A percentile compares a stretch with the other conserved stretches of the same genome.
phyloP scores from a whole-genome alignment of 2,888 invertebrate genomes.

The Sarcophaga caerulescens region DNA sequence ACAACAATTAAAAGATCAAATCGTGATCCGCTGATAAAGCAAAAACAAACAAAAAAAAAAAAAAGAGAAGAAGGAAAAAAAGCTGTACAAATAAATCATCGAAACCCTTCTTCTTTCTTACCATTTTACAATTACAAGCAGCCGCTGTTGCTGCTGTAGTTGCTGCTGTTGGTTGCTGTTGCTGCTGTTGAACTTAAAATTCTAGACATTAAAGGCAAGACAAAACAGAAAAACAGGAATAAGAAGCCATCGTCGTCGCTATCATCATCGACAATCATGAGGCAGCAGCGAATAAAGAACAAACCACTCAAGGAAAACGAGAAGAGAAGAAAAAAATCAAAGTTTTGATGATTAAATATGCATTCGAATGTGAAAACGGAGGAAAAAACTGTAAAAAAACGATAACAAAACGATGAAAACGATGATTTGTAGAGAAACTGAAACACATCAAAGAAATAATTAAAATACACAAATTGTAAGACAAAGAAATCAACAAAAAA shows the following conservation, averaged over 20 bases:
- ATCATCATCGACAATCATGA: too few species aligned
- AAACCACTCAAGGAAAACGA: constrained; percentile 55
- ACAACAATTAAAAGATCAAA: constrained; percentile 68
- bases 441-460: constrained; percentile 54
- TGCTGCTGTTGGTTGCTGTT: not conserved
- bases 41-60: constrained; percentile 7
- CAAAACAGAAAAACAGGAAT: not conserved
- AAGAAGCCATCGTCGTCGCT: not conserved
- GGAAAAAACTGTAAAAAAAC: too few species aligned
- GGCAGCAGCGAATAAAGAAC: not conserved
- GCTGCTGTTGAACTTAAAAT: constrained; percentile 37
- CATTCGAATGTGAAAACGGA: constrained; percentile 53
- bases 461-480: constrained; percentile 7
- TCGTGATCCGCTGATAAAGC: constrained; percentile 65
- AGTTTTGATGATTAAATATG: constrained; percentile 64
- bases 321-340: constrained; percentile 51
- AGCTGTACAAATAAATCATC: constrained; percentile 28
- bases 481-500: constrained; percentile 6
- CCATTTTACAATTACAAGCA: not conserved
- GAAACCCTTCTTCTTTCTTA: constrained; percentile 43
- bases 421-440: not conserved
- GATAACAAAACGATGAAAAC: too few species aligned
- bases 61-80: too few species aligned
- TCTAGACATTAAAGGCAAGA: constrained; percentile 16
- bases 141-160: not conserved